These are phyloP conservation scores for Drosophila obscura DNA, from an alignment of 1,140 invertebrate species.

Conservation along the genomic window DNA sequence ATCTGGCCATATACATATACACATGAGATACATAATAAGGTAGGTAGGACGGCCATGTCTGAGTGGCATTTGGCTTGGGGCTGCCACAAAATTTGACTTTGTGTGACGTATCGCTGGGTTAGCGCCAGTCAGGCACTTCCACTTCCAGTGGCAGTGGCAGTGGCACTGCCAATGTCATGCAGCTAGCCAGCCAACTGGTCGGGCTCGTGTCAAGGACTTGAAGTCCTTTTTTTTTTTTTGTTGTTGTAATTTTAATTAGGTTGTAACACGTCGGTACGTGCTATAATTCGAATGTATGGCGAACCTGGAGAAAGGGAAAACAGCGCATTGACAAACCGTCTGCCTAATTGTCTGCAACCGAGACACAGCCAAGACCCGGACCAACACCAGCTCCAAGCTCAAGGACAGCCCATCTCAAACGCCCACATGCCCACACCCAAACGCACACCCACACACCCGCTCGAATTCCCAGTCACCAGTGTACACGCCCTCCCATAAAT, in stretches of 20 bases:
- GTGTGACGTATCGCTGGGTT: conserved; percentile 59
- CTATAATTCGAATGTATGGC: conserved; percentile 57
- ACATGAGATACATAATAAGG: neutral
- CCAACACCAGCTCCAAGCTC: conserved; percentile 1
- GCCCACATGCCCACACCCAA: conserved; percentile 2
- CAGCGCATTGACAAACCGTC: conserved; percentile 43
- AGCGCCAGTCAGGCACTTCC: neutral
- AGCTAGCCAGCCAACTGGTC: conserved; percentile 17
- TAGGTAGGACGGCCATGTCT: conserved; percentile 52
- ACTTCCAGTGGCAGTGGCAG: no score
- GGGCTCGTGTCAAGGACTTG: conserved; percentile 77
- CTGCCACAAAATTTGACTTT: conserved; percentile 77
- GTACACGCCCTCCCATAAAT: conserved; percentile 63
- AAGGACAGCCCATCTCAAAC: conserved; percentile 8
- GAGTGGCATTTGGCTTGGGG: conserved; percentile 72
- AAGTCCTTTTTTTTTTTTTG: conserved; percentile 32
- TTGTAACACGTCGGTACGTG: conserved; percentile 78
- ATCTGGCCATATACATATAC: conserved; percentile 45
- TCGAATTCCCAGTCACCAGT: conserved; percentile 4
- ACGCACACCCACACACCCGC: conserved; percentile 3
- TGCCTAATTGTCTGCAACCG: conserved; percentile 67
- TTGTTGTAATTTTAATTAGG: conserved; percentile 72
- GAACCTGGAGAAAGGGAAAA: conserved; percentile 36
- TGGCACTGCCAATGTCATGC: conserved; percentile 2
- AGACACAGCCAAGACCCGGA: neutral